Evolutionary conservation across 2,888 invertebrate genomes (phyloP), one percentile per base, ranked within the genome.

Genomic region (Ditylenchus weischeri): DNA sequence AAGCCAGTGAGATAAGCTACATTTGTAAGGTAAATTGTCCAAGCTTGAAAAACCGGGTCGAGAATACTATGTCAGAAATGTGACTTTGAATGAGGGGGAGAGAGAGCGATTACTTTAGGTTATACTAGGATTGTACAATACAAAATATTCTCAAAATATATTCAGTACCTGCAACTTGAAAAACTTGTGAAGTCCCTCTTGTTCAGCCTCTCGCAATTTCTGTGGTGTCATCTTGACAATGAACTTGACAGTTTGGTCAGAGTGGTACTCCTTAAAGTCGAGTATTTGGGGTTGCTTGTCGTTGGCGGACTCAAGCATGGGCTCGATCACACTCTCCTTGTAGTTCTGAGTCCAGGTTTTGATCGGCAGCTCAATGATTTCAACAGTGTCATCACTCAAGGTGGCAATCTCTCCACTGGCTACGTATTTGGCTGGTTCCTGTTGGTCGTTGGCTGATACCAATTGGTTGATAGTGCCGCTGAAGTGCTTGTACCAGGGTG

Each of bases 331-430:
- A 72, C 89, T 89, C 84, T 98, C 96, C 84, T 98, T 98, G 84
- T 98, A 98, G 57, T 88, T 87, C 85, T 95, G 93, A 0, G 98
- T 98, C 96, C 98, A 98, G 0, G 88, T 88, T 21, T 92, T 90
- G 65, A 98, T 85, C 0, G 98, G 98, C 71, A 98, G 87, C 84
- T 99, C 98, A 0, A 93, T 91, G 71, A 99, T 96, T 86, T 98
- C 96, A 2, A 98, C 84, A 82, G 89, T 90, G 62, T 75, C 78
- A 58, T 90, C 89, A 58, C 69, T 70, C 21, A 79, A 62, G 5
- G 73, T 73, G 10, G 77, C 74, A 29, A 93, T 88, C 85, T 93
- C 94, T 23, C 98, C 96, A 79, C 89, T 89, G 48, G 88, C 87
- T 0, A 90, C 88, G 62, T 68, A 80, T 29, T 78, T 72, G 8